These are phyloP conservation scores for Ophioninae sp. DNA, from an alignment of 2,888 invertebrate species.

Conservation along the genomic window DNA sequence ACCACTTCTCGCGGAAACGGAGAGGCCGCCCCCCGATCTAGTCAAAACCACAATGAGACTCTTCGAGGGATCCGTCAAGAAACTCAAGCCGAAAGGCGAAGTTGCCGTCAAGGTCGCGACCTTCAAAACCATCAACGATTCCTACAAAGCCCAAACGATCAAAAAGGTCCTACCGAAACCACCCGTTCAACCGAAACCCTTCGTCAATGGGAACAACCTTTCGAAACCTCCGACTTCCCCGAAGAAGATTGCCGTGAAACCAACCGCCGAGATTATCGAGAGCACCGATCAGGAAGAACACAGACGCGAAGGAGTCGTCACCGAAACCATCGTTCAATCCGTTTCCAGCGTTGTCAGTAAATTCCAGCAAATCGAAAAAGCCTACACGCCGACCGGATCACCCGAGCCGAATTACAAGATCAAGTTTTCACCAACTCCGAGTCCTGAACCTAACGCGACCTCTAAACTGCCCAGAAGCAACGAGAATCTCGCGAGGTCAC, in stretches of 20 bases:
- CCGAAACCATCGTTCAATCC: slow-evolving; percentile 76
- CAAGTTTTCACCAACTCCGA: slow-evolving; percentile 76
- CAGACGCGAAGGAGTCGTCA: slow-evolving; percentile 74
- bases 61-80: slow-evolving; percentile 85
- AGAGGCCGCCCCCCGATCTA: slow-evolving; percentile 93
- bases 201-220: slow-evolving; percentile 72
- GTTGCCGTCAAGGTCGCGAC: slow-evolving; percentile 86
- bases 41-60: slow-evolving; percentile 92
- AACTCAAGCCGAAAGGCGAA: slow-evolving; percentile 81
- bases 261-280: slow-evolving; percentile 74
- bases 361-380: slow-evolving; percentile 78
- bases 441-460: slow-evolving; percentile 74
- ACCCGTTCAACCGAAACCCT: slow-evolving; percentile 82
- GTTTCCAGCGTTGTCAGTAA: slow-evolving; percentile 80
- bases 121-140: slow-evolving; percentile 85
- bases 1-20: slow-evolving; percentile 87
- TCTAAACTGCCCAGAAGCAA: slow-evolving; percentile 56
- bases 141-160: slow-evolving; percentile 80
- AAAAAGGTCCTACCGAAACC: slow-evolving; percentile 82
- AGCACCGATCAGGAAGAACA: slow-evolving; percentile 64
- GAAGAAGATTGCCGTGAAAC: slow-evolving; percentile 73
- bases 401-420: slow-evolving; percentile 76
- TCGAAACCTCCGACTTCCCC: slow-evolving; percentile 75
- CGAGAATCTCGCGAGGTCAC: slow-evolving; percentile 69
- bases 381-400: slow-evolving; percentile 74